Percentiles rank a stretch among this genome's conserved stretches.
Evolutionary conservation across 1,140 invertebrate genomes (phyloP).

Genomic region (Heliconius hermathena): DNA sequence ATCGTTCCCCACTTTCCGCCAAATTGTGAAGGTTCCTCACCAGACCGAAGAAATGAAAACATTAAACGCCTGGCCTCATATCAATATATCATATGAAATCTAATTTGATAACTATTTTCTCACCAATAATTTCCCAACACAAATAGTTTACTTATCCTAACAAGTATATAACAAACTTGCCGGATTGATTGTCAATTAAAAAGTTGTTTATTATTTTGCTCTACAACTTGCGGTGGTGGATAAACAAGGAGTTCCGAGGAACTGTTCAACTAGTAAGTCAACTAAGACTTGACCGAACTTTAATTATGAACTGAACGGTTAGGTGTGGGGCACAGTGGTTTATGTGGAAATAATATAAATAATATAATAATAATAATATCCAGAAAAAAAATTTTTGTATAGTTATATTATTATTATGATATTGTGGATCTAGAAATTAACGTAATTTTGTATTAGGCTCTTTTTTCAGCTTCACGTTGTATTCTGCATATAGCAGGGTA

Average conservation of each 20-base stretch:
- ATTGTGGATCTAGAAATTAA: neutral
- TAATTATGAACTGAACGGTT: conserved; percentile 52
- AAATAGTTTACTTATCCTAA: neutral
- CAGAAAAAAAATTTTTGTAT: neutral
- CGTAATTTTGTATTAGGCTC: too few species aligned
- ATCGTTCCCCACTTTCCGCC: too few species aligned
- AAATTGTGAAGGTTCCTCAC: too few species aligned
- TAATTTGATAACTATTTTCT: neutral
- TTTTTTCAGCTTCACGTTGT: too few species aligned
- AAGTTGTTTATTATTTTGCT: conserved; percentile 19
- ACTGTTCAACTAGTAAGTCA: conserved; percentile 45
- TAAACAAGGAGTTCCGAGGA: conserved; percentile 35
- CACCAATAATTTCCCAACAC: neutral
- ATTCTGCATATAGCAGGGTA: too few species aligned
- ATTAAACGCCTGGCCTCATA: too few species aligned
- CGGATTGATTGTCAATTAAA: conserved; percentile 25
- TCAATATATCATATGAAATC: neutral
- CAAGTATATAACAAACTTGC: neutral
- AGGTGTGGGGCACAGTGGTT: conserved; percentile 35
- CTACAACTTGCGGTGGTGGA: conserved; percentile 19
- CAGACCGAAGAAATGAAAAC: too few species aligned
- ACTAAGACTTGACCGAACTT: conserved; percentile 48
- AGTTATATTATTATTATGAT: neutral
- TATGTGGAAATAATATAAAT: neutral
- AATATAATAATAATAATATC: neutral